A percentile compares a stretch with the other conserved stretches of the same genome.
phyloP scores from a whole-genome alignment of 2,888 invertebrate species.

The Leptinotarsa juncta region DNA sequence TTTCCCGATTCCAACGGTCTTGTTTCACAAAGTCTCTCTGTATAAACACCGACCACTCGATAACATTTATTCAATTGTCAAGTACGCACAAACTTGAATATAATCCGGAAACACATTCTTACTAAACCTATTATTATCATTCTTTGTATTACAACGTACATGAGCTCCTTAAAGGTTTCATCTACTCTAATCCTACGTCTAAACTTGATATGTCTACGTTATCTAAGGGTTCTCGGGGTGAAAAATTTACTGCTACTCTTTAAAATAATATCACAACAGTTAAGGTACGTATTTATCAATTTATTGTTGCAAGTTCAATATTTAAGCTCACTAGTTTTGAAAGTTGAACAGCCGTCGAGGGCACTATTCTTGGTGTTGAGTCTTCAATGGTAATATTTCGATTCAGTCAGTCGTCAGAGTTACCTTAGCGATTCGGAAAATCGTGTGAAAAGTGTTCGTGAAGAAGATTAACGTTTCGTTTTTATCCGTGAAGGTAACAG shows the following conservation, averaged over 20 bases:
- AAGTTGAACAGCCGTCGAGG: constrained; percentile 13
- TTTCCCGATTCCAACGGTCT: neutral
- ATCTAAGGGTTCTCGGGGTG: constrained; percentile 36
- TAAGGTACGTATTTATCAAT: constrained; percentile 53
- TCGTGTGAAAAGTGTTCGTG: constrained; percentile 11
- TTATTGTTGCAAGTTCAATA: constrained; percentile 34
- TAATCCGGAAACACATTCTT: constrained; percentile 39
- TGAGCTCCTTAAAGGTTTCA: constrained; percentile 31
- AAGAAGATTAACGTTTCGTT: constrained; percentile 4
- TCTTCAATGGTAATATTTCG: constrained; percentile 26
- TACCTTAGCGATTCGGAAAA: constrained; percentile 6
- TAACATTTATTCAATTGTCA: constrained; percentile 27
- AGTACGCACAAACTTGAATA: constrained; percentile 33
- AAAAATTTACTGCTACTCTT: constrained; percentile 42
- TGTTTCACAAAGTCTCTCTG: constrained; percentile 1
- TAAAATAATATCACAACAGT: constrained; percentile 53
- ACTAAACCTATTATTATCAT: constrained; percentile 50
- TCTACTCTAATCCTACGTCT: constrained; percentile 41
- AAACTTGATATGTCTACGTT: constrained; percentile 51
- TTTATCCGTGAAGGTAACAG: constrained; percentile 32
- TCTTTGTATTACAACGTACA: constrained; percentile 42
- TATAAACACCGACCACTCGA: constrained; percentile 43
- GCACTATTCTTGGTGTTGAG: constrained; percentile 23
- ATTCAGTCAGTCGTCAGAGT: constrained; percentile 7
- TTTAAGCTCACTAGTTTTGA: constrained; percentile 42